Base-by-base conservation (phyloP, 2,888 invertebrate species). In the Alloscopus bannaensis region DNA sequence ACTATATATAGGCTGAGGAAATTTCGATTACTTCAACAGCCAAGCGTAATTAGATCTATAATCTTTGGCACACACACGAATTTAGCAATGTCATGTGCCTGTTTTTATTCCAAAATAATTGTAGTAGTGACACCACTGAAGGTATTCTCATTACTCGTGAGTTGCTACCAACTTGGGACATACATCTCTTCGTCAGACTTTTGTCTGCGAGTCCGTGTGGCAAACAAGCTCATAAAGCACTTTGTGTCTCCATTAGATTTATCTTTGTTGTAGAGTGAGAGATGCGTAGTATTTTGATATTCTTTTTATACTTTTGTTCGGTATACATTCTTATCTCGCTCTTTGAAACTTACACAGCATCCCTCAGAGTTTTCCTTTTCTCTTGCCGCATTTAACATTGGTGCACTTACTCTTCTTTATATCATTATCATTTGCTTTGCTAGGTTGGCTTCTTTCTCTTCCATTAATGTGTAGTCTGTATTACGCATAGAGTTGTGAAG, bases 241-340 rank as follows among this genome's bases (percentile, higher is more conserved):
- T 73, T 65, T 65, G 64, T 73, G 55, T 73, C 65, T 73, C 72
- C 72, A 73, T 73, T 73, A 73, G 52, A 65, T 73, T 64, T 73
- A 73, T 73, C 72, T 73, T 22, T 26, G 29, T n/a, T n/a, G n/a
- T n/a, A n/a, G n/a, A n/a, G n/a, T 42, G 52, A 42, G 36, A 8
- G 13, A 6, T 36, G 36, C 36, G 36, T 36, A 36, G 13, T 13
- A 6, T 36, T 8, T 36, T 8, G 24, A 52, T 52, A 52, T 52
- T n/a, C n/a, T n/a, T n/a, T n/a, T 16, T 45, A 45, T 45, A 36
- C 13, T 36, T 36, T 36, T 8, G 13, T 8, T 36, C 13, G 13
- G 45, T n/a, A 52, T 52, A 22, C 47, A 13, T n/a, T n/a, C 4
- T n/a, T 55, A 26, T 55, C 29, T 59, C 29, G 29, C 31, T 59